Conservation (phyloP, 2,113 vertebrate genomes). For the Leucopsar rothschildi region DNA sequence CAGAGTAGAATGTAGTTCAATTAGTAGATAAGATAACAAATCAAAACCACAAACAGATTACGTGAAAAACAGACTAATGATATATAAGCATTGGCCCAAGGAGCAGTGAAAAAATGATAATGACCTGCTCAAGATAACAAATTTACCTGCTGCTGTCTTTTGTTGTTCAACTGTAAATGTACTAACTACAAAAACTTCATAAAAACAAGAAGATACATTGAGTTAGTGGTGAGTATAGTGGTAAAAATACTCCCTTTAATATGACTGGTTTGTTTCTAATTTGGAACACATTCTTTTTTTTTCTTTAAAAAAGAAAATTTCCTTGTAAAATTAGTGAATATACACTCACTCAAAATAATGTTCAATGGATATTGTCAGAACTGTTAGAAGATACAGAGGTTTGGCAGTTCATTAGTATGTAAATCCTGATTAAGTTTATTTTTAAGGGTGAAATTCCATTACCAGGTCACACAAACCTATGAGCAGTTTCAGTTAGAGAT, state of each 20-base stretch:
- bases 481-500: neutral
- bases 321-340: neutral
- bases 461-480: neutral
- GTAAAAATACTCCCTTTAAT: neutral
- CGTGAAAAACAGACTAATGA: neutral
- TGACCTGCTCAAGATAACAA: neutral
- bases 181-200: neutral
- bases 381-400: neutral
- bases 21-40: neutral
- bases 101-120: neutral
- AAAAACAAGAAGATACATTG: neutral
- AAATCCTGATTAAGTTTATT: neutral
- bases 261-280: neutral
- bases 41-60: neutral
- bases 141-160: conserved; percentile 1
- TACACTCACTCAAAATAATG: neutral
- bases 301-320: neutral
- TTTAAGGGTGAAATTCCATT: neutral
- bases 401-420: neutral
- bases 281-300: neutral
- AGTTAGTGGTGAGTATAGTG: neutral
- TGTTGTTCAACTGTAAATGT: neutral
- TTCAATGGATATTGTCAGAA: neutral
- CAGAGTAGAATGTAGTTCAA: neutral
- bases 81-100: neutral